Evolutionary conservation across 2,888 invertebrate species (phyloP).

Genomic region (Lucinisca nassula): DNA sequence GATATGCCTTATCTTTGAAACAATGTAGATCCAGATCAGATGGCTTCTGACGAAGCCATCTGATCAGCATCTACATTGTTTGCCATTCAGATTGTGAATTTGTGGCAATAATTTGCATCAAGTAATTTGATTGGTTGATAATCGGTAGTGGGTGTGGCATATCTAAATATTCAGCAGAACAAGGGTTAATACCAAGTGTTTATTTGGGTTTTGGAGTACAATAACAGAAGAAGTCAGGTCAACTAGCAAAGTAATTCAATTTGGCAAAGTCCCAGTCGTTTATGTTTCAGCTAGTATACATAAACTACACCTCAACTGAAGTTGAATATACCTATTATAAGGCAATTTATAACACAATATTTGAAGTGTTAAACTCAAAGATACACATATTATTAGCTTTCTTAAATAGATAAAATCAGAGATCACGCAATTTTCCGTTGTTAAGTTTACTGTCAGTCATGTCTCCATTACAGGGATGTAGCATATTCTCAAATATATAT

Average conservation of each 20-base stretch:
- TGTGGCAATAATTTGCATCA: too few species aligned
- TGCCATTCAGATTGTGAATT: too few species aligned
- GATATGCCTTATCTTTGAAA: too few species aligned
- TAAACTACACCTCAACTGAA: conserved; percentile 14
- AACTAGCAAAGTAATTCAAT: conserved; percentile 15
- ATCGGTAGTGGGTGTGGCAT: too few species aligned
- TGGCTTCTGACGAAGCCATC: too few species aligned
- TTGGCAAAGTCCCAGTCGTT: conserved; percentile 11
- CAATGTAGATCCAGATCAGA: too few species aligned
- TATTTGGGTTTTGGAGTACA: conserved; percentile 60
- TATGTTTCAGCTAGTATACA: background rate
- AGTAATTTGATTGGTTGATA: too few species aligned
- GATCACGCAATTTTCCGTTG: conserved; percentile 6
- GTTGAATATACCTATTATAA: conserved; percentile 17
- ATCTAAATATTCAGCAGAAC: too few species aligned
- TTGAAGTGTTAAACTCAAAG: conserved; percentile 14
- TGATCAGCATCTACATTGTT: too few species aligned
- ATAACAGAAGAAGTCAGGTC: conserved; percentile 14
- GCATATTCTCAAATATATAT: too few species aligned
- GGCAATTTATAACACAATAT: conserved; percentile 17
- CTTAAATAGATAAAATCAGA: conserved; percentile 11
- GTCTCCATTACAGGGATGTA: too few species aligned
- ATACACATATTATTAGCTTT: conserved; percentile 19
- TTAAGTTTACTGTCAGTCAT: too few species aligned
- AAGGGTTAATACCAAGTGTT: conserved; percentile 67